phyloP scores from a whole-genome alignment of 1,140 invertebrate genomes.

The Chymomyza costata region DNA sequence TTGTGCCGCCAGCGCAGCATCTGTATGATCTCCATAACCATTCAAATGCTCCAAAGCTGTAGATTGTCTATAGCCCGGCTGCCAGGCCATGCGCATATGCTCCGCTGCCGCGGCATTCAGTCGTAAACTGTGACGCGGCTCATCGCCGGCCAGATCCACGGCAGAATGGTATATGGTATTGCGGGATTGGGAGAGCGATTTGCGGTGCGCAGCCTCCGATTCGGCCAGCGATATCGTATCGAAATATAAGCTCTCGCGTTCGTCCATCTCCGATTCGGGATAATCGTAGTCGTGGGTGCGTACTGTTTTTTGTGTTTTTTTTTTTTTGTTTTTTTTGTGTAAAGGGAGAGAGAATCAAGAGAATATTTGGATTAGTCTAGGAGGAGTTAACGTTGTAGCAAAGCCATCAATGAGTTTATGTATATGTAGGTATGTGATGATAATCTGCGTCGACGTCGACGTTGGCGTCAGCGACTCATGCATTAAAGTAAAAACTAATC shows the following conservation, averaged over 20 bases:
- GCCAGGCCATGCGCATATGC: constrained; percentile 42
- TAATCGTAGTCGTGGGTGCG: constrained; percentile 73
- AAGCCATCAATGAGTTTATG: no score
- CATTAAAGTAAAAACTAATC: no score
- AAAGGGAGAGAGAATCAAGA: constrained; percentile 24
- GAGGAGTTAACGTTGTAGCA: no score
- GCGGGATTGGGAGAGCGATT: constrained; percentile 69
- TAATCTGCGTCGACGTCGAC: no score
- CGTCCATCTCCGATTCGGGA: constrained; percentile 74
- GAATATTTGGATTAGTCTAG: constrained; percentile 31
- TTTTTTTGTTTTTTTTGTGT: no score
- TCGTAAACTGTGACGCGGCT: constrained; percentile 45
- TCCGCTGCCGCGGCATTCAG: constrained; percentile 24
- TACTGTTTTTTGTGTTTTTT: no score
- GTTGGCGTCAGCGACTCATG: no score
- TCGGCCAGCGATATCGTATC: constrained; percentile 73
- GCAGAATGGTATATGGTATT: constrained; percentile 74
- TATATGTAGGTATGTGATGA: no score
- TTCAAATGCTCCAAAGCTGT: constrained; percentile 64
- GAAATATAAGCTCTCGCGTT: constrained; percentile 72
- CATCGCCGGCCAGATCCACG: constrained; percentile 61
- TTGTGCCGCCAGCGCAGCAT: constrained; percentile 60
- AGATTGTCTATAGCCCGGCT: constrained; percentile 64
- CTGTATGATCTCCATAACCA: constrained; percentile 46
- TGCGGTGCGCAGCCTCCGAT: constrained; percentile 69